Evolutionary conservation across 2,888 invertebrate species (phyloP).

Genomic region (Oxycera nigricornis): DNA sequence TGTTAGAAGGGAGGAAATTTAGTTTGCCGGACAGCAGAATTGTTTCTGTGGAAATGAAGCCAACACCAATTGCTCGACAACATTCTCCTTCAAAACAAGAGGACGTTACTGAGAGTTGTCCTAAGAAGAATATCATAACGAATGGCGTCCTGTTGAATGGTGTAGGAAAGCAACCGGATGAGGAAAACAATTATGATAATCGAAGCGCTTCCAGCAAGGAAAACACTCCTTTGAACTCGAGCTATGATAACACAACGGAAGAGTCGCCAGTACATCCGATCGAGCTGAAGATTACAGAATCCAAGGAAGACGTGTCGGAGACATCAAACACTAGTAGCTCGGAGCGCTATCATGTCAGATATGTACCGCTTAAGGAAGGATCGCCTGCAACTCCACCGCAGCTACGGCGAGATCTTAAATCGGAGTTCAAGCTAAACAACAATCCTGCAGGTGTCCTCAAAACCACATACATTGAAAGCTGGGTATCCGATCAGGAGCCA

Average conservation of each 20-base stretch:
- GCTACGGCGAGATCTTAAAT: not conserved
- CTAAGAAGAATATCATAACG: not conserved
- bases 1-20: not conserved
- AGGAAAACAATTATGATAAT: not conserved
- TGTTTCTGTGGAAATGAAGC: conserved; percentile 1
- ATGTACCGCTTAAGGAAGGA: conserved; percentile 45
- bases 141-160: not conserved
- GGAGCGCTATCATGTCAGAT: conserved; percentile 42
- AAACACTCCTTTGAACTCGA: conserved; percentile 30
- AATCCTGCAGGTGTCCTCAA: not conserved
- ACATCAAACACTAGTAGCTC: conserved; percentile 38
- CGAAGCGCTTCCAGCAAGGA: conserved; percentile 34
- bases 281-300: conserved; percentile 49
- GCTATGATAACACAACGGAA: conserved; percentile 12
- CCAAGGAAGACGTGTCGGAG: conserved; percentile 46
- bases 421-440: conserved; percentile 9
- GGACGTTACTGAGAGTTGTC: not conserved
- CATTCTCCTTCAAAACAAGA: not conserved
- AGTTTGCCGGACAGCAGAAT: not conserved
- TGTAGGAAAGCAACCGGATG: not conserved
- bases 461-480: not conserved
- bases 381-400: conserved; percentile 34
- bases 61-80: not conserved
- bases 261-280: not conserved
- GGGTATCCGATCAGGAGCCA: not conserved